Percentiles rank a stretch among this genome's conserved stretches.
phyloP scores from a whole-genome alignment of 1,140 invertebrate genomes.

The Drosophila bocki region DNA sequence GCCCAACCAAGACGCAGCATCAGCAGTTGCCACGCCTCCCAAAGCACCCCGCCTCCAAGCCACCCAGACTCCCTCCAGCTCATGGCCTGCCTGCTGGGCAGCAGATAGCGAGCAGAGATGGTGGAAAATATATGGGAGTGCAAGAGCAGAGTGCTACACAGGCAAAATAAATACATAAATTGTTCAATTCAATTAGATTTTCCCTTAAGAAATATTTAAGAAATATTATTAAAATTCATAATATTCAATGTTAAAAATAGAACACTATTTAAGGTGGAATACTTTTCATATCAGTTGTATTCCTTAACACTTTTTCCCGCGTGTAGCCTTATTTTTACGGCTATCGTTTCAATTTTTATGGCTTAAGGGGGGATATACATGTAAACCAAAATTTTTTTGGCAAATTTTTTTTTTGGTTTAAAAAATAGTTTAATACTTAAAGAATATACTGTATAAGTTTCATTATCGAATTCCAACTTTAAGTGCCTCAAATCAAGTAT shows the following conservation, averaged over 20 bases:
- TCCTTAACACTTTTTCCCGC: background rate
- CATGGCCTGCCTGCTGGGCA: constrained; percentile 53
- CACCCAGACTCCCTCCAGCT: background rate
- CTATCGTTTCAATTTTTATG: constrained; percentile 80
- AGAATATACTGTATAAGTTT: no score
- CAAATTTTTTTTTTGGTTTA: no score
- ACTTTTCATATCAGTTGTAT: background rate
- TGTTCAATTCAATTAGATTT: background rate
- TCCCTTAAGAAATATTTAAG: background rate
- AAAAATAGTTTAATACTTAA: no score
- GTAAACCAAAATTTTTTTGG: no score
- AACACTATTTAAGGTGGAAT: background rate
- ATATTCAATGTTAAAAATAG: background rate
- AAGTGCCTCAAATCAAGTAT: no score
- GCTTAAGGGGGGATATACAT: background rate
- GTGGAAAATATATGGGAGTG: constrained; percentile 18
- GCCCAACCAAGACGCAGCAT: constrained; percentile 68
- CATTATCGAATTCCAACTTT: no score
- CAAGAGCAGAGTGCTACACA: constrained; percentile 6
- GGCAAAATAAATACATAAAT: background rate
- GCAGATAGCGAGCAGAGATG: constrained; percentile 40
- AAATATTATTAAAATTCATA: background rate
- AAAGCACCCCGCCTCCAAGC: background rate
- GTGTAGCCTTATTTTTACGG: constrained; percentile 58
- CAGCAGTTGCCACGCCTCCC: constrained; percentile 39